Percentiles rank a stretch among this genome's conserved stretches.
phyloP scores from a whole-genome alignment of 2,888 invertebrate species.

The Hypomecis punctinalis region DNA sequence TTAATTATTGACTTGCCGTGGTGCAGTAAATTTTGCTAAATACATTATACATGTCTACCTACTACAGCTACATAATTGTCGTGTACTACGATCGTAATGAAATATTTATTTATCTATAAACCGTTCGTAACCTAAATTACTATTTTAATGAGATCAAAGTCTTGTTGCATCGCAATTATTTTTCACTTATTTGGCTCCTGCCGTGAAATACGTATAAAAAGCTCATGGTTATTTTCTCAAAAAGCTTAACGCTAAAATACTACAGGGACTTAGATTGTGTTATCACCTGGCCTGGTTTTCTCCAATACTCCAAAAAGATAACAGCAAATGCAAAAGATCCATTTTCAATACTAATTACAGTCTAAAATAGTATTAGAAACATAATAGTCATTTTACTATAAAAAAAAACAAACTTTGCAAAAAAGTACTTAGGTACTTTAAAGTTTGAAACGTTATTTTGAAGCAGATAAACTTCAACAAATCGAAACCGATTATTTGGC shows the following conservation, averaged over 20 bases:
- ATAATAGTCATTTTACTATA: too few species aligned
- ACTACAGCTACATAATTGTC: conserved; percentile 26
- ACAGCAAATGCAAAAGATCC: too few species aligned
- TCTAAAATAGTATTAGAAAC: too few species aligned
- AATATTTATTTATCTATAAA: conserved; percentile 22
- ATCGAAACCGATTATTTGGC: too few species aligned
- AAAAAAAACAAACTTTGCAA: too few species aligned
- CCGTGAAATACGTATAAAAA: conserved; percentile 17
- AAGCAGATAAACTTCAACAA: too few species aligned
- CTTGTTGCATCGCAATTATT: conserved; percentile 25
- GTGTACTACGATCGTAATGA: conserved; percentile 26
- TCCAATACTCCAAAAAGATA: too few species aligned
- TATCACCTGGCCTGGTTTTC: background rate
- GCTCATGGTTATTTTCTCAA: conserved; percentile 16
- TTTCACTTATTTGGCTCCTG: background rate
- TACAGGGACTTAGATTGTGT: conserved; percentile 1
- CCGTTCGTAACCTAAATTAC: conserved; percentile 61
- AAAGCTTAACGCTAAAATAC: conserved; percentile 22
- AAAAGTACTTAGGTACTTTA: too few species aligned
- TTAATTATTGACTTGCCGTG: conserved; percentile 47
- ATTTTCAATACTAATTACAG: too few species aligned
- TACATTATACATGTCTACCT: conserved; percentile 38
- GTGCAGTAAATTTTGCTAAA: conserved; percentile 49
- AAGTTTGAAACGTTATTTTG: too few species aligned
- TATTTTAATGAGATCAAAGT: conserved; percentile 29